Percentiles rank a stretch among this genome's conserved stretches.
Evolutionary conservation across 2,113 vertebrate genomes (phyloP).

Genomic region (Cebidichthys violaceus): DNA sequence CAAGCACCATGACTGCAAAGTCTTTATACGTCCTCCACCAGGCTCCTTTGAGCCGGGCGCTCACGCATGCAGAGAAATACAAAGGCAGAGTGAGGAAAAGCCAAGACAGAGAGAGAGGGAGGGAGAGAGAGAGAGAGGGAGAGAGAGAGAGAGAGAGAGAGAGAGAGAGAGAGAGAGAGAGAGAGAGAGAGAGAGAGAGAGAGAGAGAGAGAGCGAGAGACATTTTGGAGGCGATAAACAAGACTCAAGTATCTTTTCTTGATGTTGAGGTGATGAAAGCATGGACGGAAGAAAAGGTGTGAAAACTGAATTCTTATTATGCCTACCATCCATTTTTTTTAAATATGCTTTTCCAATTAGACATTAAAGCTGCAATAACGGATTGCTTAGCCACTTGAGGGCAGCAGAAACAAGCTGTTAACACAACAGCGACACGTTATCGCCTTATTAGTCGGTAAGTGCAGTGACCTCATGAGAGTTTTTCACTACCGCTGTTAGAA

Average conservation of each 20-base stretch:
- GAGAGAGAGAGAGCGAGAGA: too few species aligned
- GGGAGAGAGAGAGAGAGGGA: too few species aligned
- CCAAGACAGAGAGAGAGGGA: too few species aligned
- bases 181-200: too few species aligned
- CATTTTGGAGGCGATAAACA: too few species aligned
- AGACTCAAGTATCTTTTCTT: too few species aligned
- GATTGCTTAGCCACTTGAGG: background rate
- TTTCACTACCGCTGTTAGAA: background rate
- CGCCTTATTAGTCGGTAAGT: background rate
- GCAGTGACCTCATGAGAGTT: background rate
- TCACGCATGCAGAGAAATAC: background rate
- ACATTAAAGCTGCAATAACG: background rate
- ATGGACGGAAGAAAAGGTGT: background rate
- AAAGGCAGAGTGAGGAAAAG: constrained; percentile 28
- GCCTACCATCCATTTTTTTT: background rate
- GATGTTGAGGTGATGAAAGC: too few species aligned
- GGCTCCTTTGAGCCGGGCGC: constrained; percentile 13
- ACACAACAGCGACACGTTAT: background rate
- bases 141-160: too few species aligned
- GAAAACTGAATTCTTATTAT: background rate
- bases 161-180: too few species aligned
- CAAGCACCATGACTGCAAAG: constrained; percentile 14
- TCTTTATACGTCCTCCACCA: constrained; percentile 43
- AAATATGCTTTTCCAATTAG: background rate
- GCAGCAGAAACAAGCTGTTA: background rate